Evolutionary conservation across 1,140 invertebrate genomes (phyloP).

Genomic region (Neodiprion pinetum): DNA sequence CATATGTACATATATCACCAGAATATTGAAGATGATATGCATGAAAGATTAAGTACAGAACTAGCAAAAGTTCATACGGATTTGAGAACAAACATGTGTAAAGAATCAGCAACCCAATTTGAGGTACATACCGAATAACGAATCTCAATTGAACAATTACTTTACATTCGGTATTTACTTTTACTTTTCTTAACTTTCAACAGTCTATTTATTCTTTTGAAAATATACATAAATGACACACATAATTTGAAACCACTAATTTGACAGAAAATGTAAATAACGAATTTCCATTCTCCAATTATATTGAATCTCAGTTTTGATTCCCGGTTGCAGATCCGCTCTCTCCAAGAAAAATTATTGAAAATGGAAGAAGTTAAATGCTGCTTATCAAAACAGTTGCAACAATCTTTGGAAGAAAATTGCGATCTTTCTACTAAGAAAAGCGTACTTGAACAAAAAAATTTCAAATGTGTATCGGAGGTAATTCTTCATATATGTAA

Average conservation of each 20-base stretch:
- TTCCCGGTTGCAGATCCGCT: neutral
- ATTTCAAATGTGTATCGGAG: conserved; percentile 43
- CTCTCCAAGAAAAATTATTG: neutral
- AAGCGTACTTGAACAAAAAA: conserved; percentile 39
- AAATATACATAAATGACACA: too few species aligned
- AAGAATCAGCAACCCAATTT: neutral
- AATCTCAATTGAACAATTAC: neutral
- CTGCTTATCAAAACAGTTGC: conserved; percentile 41
- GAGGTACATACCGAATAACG: neutral
- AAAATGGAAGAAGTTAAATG: conserved; percentile 40
- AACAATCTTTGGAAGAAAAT: conserved; percentile 44
- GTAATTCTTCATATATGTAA: conserved; percentile 28
- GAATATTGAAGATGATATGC: neutral
- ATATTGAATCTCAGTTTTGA: too few species aligned
- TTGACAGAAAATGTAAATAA: too few species aligned
- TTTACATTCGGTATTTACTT: too few species aligned
- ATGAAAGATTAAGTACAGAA: neutral
- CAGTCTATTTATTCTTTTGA: too few species aligned
- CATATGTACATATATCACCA: neutral
- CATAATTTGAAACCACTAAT: too few species aligned
- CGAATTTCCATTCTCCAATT: too few species aligned
- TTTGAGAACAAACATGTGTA: neutral
- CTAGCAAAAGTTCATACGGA: neutral
- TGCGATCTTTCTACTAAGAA: conserved; percentile 41
- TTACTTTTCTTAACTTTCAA: too few species aligned